A percentile compares a stretch with the other conserved stretches of the same genome.
Conservation (phyloP, 2,113 vertebrate species). For the Hydrochoerus hydrochaeris region DNA sequence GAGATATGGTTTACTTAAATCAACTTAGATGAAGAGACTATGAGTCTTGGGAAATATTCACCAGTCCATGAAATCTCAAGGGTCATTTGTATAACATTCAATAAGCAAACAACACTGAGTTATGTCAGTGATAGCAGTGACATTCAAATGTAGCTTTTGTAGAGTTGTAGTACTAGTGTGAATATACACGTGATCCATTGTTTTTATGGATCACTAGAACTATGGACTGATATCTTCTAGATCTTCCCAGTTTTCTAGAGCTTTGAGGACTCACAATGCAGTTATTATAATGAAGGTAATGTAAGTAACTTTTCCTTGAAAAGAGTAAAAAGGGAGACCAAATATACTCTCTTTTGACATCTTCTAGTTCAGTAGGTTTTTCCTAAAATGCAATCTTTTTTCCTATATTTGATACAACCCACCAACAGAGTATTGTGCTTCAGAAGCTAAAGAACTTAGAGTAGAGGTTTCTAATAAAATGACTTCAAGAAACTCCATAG, state of each 20-base stretch:
- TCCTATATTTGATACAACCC: background rate
- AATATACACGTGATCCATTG: background rate
- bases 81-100: background rate
- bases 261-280: background rate
- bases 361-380: background rate
- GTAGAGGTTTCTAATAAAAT: background rate
- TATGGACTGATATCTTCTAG: background rate
- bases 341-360: background rate
- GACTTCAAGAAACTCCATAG: background rate
- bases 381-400: background rate
- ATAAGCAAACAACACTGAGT: background rate
- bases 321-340: background rate
- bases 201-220: background rate
- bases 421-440: background rate
- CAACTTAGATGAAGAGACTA: background rate
- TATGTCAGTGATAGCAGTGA: background rate
- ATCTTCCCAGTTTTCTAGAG: background rate
- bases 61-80: background rate
- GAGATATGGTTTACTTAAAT: background rate
- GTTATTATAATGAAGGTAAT: background rate
- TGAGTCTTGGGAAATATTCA: background rate
- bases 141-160: background rate
- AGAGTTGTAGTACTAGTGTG: background rate
- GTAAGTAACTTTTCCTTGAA: background rate
- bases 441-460: background rate